phyloP scores from a whole-genome alignment of 64 coral and sea anemone genomes.

The Astreopora myriophthalma region DNA sequence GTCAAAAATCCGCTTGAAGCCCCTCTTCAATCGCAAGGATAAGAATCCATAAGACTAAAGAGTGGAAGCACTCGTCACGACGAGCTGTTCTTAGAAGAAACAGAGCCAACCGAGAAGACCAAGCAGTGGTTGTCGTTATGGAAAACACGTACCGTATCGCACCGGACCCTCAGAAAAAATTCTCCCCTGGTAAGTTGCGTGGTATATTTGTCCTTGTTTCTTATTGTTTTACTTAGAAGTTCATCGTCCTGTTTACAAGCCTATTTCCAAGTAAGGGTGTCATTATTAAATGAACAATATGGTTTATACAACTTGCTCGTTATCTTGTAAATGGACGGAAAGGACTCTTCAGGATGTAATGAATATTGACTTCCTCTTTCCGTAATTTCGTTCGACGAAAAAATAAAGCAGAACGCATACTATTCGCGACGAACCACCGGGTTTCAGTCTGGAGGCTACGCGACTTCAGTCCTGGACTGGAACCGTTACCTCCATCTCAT shows the following conservation, averaged over 20 bases:
- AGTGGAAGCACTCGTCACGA: conserved; percentile 18
- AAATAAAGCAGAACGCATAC: too few relatives aligned
- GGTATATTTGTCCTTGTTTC: too few relatives aligned
- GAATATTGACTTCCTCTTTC: too few relatives aligned
- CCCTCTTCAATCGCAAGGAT: neutral
- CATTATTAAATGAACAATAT: too few relatives aligned
- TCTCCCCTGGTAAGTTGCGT: neutral
- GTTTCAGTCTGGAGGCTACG: too few relatives aligned
- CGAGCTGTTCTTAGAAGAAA: neutral
- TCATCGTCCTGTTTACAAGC: too few relatives aligned
- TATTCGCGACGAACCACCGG: too few relatives aligned
- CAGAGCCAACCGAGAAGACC: neutral
- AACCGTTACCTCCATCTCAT: too few relatives aligned
- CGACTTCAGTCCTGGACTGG: too few relatives aligned
- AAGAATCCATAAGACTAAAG: neutral
- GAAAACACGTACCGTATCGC: conserved; percentile 17
- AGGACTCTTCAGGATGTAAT: neutral
- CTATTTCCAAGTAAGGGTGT: too few relatives aligned
- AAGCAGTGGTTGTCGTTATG: neutral
- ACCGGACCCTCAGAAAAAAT: conserved; percentile 20
- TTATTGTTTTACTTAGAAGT: too few relatives aligned
- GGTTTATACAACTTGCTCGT: neutral
- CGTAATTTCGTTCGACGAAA: too few relatives aligned
- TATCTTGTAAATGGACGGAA: neutral
- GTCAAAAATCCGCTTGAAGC: conserved; percentile 6